Evolutionary conservation across 2,888 invertebrate species (phyloP).

Genomic region (Hyalella azteca): DNA sequence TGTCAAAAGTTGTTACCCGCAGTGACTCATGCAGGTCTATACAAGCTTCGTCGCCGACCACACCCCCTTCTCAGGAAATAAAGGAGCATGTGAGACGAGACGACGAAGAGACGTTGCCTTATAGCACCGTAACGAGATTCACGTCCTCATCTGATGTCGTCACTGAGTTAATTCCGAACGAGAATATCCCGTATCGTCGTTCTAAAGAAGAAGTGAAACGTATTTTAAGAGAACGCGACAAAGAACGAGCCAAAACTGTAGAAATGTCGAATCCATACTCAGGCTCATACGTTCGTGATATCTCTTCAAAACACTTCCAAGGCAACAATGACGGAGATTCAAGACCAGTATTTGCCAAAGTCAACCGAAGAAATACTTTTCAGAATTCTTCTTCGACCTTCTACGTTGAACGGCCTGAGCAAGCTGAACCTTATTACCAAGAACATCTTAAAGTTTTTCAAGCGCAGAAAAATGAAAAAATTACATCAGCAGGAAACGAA

Average conservation of each 20-base stretch:
- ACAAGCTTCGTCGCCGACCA: constrained; percentile 2
- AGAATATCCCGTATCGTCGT: not conserved
- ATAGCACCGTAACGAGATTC: constrained; percentile 5
- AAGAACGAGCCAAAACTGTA: not conserved
- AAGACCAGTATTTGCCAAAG: not conserved
- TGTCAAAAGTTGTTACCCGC: not conserved
- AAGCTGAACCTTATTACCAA: not conserved
- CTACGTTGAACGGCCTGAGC: not conserved
- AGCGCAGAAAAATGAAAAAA: too few relatives aligned
- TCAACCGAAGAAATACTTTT: not conserved
- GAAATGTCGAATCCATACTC: constrained; percentile 15
- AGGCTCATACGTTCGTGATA: not conserved
- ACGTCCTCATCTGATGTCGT: not conserved
- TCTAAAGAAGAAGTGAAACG: constrained; percentile 25
- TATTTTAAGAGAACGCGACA: not conserved
- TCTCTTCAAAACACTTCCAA: not conserved
- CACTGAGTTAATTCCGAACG: not conserved
- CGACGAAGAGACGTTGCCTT: not conserved
- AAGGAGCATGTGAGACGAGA: not conserved
- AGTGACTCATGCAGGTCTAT: not conserved
- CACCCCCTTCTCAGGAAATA: constrained; percentile 12
- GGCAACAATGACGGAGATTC: not conserved
- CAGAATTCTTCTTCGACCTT: not conserved
- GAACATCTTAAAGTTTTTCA: not conserved
- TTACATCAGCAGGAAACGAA: too few relatives aligned